Evolutionary conservation across 2,888 invertebrate species (phyloP).

Genomic region (Sipunculus nudus): DNA sequence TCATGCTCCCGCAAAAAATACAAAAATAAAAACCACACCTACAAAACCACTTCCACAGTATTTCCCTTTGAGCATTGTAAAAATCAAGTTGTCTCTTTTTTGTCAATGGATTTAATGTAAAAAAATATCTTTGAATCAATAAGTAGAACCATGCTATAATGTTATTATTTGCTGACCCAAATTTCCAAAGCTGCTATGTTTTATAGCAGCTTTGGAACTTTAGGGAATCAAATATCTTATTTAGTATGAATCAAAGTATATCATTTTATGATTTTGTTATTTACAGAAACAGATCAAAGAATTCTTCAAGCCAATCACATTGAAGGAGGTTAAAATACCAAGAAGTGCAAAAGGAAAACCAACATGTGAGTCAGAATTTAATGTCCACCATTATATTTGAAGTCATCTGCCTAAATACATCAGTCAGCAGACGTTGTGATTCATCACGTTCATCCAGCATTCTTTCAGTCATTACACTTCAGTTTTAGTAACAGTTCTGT

Average conservation of each 20-base stretch:
- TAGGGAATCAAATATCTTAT: too few relatives aligned
- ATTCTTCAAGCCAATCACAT: constrained; percentile 83
- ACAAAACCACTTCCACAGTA: too few relatives aligned
- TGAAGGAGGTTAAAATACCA: constrained; percentile 79
- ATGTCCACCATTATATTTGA: background rate
- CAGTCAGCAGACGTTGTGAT: too few relatives aligned
- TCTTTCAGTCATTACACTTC: too few relatives aligned
- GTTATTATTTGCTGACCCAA: background rate
- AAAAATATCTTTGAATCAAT: background rate
- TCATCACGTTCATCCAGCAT: too few relatives aligned
- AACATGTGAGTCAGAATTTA: constrained; percentile 41
- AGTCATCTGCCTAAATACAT: too few relatives aligned
- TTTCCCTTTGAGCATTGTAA: too few relatives aligned
- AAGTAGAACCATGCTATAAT: background rate
- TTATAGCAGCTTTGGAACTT: background rate
- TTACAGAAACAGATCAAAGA: constrained; percentile 78
- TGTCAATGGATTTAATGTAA: too few relatives aligned
- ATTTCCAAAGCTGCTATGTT: background rate
- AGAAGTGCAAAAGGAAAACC: constrained; percentile 73
- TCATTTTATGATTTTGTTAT: constrained; percentile 9
- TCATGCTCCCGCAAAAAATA: too few relatives aligned
- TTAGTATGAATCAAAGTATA: background rate
- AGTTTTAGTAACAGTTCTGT: too few relatives aligned
- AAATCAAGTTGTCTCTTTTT: too few relatives aligned
- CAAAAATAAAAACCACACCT: too few relatives aligned